A percentile compares a stretch with the other conserved stretches of the same genome.
Evolutionary conservation across 2,888 invertebrate species (phyloP).

Genomic region (Archips xylosteana): DNA sequence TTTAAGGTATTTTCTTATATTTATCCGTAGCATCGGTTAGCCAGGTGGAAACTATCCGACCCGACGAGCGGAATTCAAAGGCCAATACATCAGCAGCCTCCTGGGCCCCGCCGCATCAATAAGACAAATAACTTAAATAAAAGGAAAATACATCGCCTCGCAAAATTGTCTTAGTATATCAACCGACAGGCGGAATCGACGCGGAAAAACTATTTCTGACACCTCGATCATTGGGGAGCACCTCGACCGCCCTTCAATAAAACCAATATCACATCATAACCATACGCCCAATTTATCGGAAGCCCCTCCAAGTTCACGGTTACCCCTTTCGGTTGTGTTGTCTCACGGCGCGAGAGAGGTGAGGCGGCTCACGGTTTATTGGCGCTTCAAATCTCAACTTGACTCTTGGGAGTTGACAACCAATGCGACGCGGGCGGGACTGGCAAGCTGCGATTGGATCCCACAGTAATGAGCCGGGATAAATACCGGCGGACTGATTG

Average conservation of each 20-base stretch:
- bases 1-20: constrained; percentile 5
- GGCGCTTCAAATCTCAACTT: constrained; percentile 60
- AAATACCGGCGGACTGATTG: constrained; percentile 70
- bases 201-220: constrained; percentile 73
- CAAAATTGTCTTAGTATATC: constrained; percentile 43
- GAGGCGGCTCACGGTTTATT: constrained; percentile 49
- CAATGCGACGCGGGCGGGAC: constrained; percentile 65
- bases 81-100: constrained; percentile 23
- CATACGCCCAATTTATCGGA: constrained; percentile 43
- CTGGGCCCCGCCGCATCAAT: constrained; percentile 29
- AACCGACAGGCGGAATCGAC: constrained; percentile 60
- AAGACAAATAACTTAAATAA: constrained; percentile 43
- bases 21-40: constrained; percentile 16
- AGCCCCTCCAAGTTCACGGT: constrained; percentile 32
- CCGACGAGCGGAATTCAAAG: constrained; percentile 26
- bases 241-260: constrained; percentile 67
- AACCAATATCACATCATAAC: constrained; percentile 73
- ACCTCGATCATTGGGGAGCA: constrained; percentile 65
- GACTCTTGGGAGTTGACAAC: constrained; percentile 67
- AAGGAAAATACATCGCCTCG: constrained; percentile 29
- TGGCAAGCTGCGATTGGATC: constrained; percentile 68
- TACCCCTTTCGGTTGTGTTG: background rate
- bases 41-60: constrained; percentile 36
- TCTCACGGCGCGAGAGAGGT: background rate
- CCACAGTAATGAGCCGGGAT: constrained; percentile 71